Evolutionary conservation across 1,140 invertebrate species (phyloP), one percentile per base, ranked within the genome.

Genomic region (Drosophila setifemur): DNA sequence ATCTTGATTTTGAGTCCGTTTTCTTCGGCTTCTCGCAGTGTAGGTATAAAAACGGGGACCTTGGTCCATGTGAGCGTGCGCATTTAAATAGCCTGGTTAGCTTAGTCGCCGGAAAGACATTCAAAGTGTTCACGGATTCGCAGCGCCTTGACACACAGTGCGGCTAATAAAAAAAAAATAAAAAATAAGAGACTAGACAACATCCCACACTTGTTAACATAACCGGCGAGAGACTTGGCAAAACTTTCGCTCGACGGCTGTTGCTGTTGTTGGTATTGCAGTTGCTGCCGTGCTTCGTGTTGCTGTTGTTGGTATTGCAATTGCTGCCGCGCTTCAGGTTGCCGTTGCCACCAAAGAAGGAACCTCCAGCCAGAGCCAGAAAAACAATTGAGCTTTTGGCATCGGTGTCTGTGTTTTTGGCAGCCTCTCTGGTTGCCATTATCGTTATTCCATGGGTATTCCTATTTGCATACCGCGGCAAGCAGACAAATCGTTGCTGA

Each of bases 191-290:
- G 29, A 18, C n/a, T n/a, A 43, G 49, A 37, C 42, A 45, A 54
- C 50, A 47, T 53, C 53, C 21, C 58, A 79, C 78, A 78, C 58
- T 85, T 78, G 79, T 63, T 85, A 69, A 52, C 52, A 64, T 63
- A 67, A 47, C 25, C 43, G 55, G 48, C 43, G 53, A 28, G 64
- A 58, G 48, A 72, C 14, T 43, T 21, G 31, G 33, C 50, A 40
- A 61, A 44, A 83, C 79, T 83, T 83, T 83, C 81, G 79, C 79
- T 75, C 47, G 25, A 11, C 33, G 26, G 16, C 40, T 54, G 35
- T 58, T 14, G 31, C 19, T 28, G 50, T 0, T 43, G 21, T 21
- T 31, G 31, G 19, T 70, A 42, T 45, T 16, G 73, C 45, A 1
- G 31, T 31, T 47, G 53, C 44, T 37, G 42, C 4, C 14, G 53